Base-by-base conservation (phyloP, 92 coral and sea anemone genomes). In the Diadumene lineata region DNA sequence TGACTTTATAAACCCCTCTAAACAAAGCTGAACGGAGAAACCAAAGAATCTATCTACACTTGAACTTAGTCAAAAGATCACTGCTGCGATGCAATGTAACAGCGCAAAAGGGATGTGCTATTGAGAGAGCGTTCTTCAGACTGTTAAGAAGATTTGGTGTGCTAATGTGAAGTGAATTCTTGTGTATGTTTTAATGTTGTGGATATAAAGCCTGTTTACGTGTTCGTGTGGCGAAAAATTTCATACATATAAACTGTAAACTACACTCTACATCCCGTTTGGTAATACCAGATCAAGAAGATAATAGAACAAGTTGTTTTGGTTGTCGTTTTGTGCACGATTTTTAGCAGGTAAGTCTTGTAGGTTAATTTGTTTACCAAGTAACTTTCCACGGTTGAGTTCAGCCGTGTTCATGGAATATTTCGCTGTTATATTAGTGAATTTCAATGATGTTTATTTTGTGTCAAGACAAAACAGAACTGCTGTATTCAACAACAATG, bases 301-400 rank as follows among this genome's bases (percentile, higher is more conserved):
- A 30, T 62, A 13, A 21, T 2, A 19, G 38, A 1, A 53, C 8
- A 8, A 30, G 18, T 62, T 28, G 68, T 62, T 13, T 62, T 1
- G 29, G 15, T 62, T 38, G 7, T 38, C 13, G 6, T 38, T 4
- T 38, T 38, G 13, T 13, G 6, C 7, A 43, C 29, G 68, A 62
- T 62, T 28, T 62, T 16, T 62, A 28, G 7, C 29, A 62, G 68
- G 68, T 62, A 62, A 62, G 68, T 6, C 7, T 1, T 21, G 34
- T 4, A 62, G 3, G 11, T 62, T 28, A 30, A 30, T 28, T 62
- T 62, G 68, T 62, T 62, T 62, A 62, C 27, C 7, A 28, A 30
- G 21, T 62, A 10, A 62, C n/a, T n/a, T 62, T 28, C 68, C 68
- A 62, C n/a, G 68, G 68, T 30, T 62, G 43, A 28, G 1, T 62